Percentiles rank a stretch among this genome's conserved stretches.
Evolutionary conservation across 2,888 invertebrate species (phyloP).

Genomic region (Adelognathus sp.): DNA sequence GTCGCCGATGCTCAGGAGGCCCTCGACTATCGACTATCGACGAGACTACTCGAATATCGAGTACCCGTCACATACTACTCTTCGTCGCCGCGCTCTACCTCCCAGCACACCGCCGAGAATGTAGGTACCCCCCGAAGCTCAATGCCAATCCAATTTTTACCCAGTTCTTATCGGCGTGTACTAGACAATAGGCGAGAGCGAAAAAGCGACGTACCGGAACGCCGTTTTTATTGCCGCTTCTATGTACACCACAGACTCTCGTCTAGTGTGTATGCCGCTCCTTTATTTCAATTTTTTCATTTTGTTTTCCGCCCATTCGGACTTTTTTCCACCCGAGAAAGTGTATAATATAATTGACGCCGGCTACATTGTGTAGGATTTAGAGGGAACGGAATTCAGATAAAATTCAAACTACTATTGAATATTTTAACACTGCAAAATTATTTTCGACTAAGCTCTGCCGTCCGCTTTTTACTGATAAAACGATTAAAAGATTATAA

Average conservation of each 20-base stretch:
- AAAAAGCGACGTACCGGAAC: constrained; percentile 14
- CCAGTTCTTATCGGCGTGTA: constrained; percentile 30
- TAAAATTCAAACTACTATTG: too few species aligned
- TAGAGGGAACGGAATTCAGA: too few species aligned
- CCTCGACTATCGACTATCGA: constrained; percentile 63
- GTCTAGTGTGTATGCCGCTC: background rate
- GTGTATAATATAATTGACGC: too few species aligned
- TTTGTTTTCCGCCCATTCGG: background rate
- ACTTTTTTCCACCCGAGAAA: too few species aligned
- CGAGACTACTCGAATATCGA: constrained; percentile 69
- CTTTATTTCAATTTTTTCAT: background rate
- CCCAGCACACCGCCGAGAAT: constrained; percentile 11
- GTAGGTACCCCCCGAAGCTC: constrained; percentile 37
- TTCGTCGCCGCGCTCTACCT: constrained; percentile 26
- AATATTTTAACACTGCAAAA: too few species aligned
- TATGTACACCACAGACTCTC: background rate
- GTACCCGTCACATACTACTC: constrained; percentile 69
- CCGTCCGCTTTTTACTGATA: too few species aligned
- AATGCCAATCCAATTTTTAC: constrained; percentile 70
- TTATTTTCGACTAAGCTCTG: too few species aligned
- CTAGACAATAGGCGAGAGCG: constrained; percentile 24
- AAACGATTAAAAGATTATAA: too few species aligned
- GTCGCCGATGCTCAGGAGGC: constrained; percentile 50
- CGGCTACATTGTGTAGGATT: too few species aligned
- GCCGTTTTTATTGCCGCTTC: constrained; percentile 20